Evolutionary conservation across 2,888 invertebrate species (phyloP).

Genomic region (Drosophila histrio): DNA sequence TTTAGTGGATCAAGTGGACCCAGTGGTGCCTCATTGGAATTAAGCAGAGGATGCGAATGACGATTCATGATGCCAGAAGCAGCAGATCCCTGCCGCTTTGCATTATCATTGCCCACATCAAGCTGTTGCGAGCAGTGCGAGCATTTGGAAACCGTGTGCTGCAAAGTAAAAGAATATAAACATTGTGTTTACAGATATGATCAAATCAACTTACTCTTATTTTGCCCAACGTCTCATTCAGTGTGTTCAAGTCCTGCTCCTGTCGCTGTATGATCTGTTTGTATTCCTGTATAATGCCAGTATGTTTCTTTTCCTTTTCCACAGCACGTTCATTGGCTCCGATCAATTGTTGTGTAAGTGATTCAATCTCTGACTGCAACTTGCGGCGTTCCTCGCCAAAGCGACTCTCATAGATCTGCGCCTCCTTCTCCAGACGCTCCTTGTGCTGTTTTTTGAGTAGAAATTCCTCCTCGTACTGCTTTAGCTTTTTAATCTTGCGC

Average conservation of each 20-base stretch:
- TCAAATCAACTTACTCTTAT: constrained; percentile 86
- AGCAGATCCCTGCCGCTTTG: constrained; percentile 11
- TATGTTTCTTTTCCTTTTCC: constrained; percentile 89
- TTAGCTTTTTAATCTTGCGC: constrained; percentile 95
- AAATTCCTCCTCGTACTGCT: constrained; percentile 97
- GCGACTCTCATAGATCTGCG: constrained; percentile 89
- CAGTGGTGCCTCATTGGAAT: constrained; percentile 73
- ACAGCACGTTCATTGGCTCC: constrained; percentile 90
- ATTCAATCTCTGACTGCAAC: constrained; percentile 84
- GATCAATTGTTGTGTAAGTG: constrained; percentile 91
- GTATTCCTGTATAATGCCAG: constrained; percentile 94
- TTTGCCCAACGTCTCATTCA: constrained; percentile 86
- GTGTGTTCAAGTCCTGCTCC: constrained; percentile 90
- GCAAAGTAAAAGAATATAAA: constrained; percentile 32
- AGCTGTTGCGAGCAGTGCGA: constrained; percentile 80
- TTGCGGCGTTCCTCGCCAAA: constrained; percentile 85
- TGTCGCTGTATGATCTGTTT: constrained; percentile 95
- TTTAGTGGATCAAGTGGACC: constrained; percentile 83
- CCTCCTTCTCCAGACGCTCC: constrained; percentile 87
- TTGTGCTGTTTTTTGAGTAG: constrained; percentile 89
- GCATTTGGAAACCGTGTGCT: constrained; percentile 86
- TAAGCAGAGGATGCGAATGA: constrained; percentile 44
- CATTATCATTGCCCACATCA: constrained; percentile 58
- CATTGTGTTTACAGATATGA: neutral
- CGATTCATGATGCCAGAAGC: constrained; percentile 18